A percentile compares a stretch with the other conserved stretches of the same genome.
phyloP scores from a whole-genome alignment of 2,113 vertebrate species.

The Echinops telfairi region DNA sequence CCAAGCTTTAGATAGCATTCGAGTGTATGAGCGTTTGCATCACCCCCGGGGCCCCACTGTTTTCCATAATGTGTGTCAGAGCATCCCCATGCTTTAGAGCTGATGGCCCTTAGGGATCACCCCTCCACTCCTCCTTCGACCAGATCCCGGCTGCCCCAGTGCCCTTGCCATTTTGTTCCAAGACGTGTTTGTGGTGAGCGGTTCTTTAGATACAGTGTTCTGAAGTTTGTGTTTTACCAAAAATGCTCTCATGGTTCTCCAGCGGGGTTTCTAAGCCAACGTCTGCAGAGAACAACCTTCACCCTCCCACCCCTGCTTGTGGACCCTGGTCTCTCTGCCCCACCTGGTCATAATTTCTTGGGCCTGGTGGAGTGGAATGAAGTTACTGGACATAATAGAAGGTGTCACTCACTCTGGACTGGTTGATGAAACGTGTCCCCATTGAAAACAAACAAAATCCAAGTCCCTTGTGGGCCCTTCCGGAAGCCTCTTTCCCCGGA shows the following conservation, averaged over 20 bases:
- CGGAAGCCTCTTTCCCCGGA: no score
- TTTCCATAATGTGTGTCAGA: fast-evolving
- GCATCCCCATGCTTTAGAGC: no score
- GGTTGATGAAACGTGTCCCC: not conserved
- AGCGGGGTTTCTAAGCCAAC: not conserved
- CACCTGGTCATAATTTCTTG: not conserved
- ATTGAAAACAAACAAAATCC: not conserved
- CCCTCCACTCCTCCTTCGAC: not conserved
- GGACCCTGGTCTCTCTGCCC: not conserved
- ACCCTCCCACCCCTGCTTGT: fast-evolving
- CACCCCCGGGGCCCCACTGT: not conserved
- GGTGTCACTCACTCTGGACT: not conserved
- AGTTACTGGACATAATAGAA: not conserved
- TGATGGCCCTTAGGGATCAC: not conserved
- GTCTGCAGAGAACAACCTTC: not conserved
- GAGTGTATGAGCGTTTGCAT: not conserved
- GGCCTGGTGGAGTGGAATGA: not conserved
- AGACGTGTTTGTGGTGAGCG: not conserved
- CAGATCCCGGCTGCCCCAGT: no score
- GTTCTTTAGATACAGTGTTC: not conserved
- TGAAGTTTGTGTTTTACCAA: not conserved
- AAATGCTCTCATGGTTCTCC: not conserved
- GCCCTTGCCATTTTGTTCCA: not conserved
- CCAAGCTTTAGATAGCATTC: not conserved
- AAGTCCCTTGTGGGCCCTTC: not conserved